phyloP scores from a whole-genome alignment of 2,888 invertebrate genomes.

The Perizoma flavofasciatum region DNA sequence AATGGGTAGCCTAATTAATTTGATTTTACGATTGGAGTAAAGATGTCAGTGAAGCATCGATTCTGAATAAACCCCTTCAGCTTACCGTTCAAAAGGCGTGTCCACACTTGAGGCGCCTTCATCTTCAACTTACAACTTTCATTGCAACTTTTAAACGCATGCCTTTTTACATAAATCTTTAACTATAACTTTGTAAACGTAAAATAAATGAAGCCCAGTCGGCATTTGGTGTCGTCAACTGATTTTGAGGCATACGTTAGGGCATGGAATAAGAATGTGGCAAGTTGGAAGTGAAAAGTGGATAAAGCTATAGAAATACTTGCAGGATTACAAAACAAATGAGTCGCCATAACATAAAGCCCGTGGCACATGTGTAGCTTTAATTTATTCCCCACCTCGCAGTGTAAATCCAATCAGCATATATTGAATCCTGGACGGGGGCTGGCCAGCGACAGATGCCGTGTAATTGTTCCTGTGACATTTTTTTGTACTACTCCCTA shows the following conservation, averaged over 20 bases:
- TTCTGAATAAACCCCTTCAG: background rate
- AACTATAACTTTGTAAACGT: too few relatives aligned
- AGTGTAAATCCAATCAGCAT: conserved; percentile 78
- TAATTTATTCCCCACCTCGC: conserved; percentile 56
- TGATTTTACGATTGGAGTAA: conserved; percentile 1
- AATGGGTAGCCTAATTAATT: conserved; percentile 1
- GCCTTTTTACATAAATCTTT: too few relatives aligned
- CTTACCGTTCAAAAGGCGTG: background rate
- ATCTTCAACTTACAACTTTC: too few relatives aligned
- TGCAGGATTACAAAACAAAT: conserved; percentile 10
- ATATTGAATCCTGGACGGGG: conserved; percentile 57
- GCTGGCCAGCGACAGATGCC: conserved; percentile 71
- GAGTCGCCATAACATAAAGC: conserved; percentile 15
- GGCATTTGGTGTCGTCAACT: too few relatives aligned
- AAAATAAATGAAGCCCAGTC: too few relatives aligned
- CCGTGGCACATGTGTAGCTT: conserved; percentile 53
- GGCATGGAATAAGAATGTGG: too few relatives aligned
- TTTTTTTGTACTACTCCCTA: conserved; percentile 71
- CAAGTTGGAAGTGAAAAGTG: too few relatives aligned
- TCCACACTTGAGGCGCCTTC: too few relatives aligned
- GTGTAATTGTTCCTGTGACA: conserved; percentile 80
- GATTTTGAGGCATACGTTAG: too few relatives aligned
- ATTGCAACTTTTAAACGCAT: too few relatives aligned
- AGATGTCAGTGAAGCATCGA: background rate
- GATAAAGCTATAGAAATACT: background rate